Evolutionary conservation across 1,140 invertebrate genomes (phyloP).

Genomic region (Papilio machaon): DNA sequence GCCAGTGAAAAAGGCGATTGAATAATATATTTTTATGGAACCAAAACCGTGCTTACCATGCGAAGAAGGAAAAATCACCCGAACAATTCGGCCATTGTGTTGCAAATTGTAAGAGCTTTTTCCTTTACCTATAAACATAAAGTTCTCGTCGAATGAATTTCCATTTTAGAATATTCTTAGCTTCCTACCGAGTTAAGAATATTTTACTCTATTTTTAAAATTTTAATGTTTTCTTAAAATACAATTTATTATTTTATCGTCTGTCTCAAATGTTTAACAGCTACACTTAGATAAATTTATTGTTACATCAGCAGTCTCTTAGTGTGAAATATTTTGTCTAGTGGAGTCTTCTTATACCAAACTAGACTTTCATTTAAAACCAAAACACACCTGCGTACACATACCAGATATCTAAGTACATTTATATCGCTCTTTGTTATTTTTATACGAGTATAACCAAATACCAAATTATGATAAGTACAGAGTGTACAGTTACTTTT

Average conservation of each 20-base stretch:
- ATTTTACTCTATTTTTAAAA: not conserved
- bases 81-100: conserved; percentile 77
- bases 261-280: not conserved
- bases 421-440: too few species aligned
- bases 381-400: not conserved
- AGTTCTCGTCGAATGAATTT: conserved; percentile 68
- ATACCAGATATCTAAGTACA: not conserved
- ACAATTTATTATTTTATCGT: not conserved
- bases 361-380: not conserved
- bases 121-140: conserved; percentile 77
- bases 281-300: not conserved
- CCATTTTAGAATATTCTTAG: conserved; percentile 73
- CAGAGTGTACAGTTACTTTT: too few species aligned
- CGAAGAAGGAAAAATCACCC: conserved; percentile 77
- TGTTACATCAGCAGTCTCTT: not conserved
- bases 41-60: conserved; percentile 72
- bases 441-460: too few species aligned
- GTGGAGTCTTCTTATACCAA: not conserved
- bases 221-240: not conserved
- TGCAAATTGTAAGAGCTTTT: conserved; percentile 77
- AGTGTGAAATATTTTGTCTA: not conserved
- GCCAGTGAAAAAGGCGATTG: conserved; percentile 74
- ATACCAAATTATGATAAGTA: too few species aligned
- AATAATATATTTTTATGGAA: conserved; percentile 79
- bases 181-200: conserved; percentile 43